phyloP scores from a whole-genome alignment of 2,797 vertebrate species.

The Enteromius argenteus region DNA sequence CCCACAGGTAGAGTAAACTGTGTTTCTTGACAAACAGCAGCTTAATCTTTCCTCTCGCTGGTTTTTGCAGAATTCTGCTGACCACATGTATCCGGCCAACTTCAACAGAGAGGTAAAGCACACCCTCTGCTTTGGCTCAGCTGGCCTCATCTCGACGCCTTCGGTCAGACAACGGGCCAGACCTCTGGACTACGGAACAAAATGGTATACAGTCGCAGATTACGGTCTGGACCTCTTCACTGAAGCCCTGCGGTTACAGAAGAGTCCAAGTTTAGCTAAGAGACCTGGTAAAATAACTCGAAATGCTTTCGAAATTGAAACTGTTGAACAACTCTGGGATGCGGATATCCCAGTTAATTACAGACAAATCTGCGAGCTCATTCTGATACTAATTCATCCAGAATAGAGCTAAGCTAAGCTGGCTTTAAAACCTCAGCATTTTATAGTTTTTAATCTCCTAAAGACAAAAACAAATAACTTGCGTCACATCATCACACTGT shows the following conservation, averaged over 20 bases:
- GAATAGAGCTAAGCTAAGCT: slow-evolving; percentile 20
- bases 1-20: slow-evolving; percentile 55
- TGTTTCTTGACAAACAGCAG: slow-evolving; percentile 57
- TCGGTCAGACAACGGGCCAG: slow-evolving; percentile 21
- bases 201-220: slow-evolving; percentile 3
- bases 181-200: slow-evolving; percentile 10
- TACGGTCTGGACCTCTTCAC: neutral
- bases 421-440: slow-evolving; percentile 46
- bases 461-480: slow-evolving; percentile 17
- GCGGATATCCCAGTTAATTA: slow-evolving; percentile 60
- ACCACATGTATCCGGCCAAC: slow-evolving; percentile 22
- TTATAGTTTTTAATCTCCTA: slow-evolving; percentile 5
- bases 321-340: slow-evolving; percentile 37
- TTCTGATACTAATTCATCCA: slow-evolving; percentile 61
- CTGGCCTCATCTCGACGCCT: slow-evolving; percentile 5
- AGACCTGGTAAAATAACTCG: neutral
- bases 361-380: slow-evolving; percentile 43
- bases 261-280: slow-evolving; percentile 17
- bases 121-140: slow-evolving; percentile 26
- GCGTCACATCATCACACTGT: slow-evolving; percentile 4
- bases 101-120: slow-evolving; percentile 29
- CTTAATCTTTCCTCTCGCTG: slow-evolving; percentile 57
- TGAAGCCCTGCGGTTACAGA: slow-evolving; percentile 9
- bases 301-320: neutral
- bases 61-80: slow-evolving; percentile 27